These are phyloP conservation scores for Stictonetta naevosa DNA, from an alignment of 2,113 vertebrate genomes.

Conservation along the genomic window DNA sequence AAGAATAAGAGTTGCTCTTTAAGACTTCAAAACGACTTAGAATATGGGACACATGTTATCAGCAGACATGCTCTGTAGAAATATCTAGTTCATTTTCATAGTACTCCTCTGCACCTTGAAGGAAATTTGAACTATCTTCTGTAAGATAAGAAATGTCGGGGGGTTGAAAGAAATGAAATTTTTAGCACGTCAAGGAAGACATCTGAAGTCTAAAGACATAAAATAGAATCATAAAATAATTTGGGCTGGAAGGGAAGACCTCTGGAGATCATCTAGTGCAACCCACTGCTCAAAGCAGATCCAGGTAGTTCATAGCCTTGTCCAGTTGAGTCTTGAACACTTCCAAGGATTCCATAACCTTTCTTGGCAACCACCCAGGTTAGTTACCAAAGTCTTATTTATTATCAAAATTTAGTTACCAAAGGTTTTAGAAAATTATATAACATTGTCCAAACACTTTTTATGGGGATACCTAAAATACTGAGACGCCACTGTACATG, in stretches of 20 bases:
- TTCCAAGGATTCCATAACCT: background rate
- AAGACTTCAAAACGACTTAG: background rate
- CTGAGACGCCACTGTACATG: fast-evolving
- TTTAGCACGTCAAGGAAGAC: background rate
- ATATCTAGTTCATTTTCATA: background rate
- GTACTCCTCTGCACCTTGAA: background rate
- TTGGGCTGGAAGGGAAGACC: background rate
- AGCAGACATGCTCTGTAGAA: background rate
- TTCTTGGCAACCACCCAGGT: background rate
- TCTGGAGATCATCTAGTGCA: background rate
- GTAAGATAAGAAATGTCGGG: background rate
- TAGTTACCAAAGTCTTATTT: background rate
- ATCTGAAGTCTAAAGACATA: background rate
- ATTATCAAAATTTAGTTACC: background rate
- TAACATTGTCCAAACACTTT: background rate
- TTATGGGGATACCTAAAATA: background rate
- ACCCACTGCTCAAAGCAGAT: background rate
- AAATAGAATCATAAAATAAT: background rate
- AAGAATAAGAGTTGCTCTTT: background rate
- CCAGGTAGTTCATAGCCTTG: background rate
- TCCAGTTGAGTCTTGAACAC: background rate
- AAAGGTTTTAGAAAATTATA: background rate
- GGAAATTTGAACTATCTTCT: background rate
- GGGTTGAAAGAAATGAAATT: background rate
- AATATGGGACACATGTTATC: background rate